phyloP scores from a whole-genome alignment of 2,888 invertebrate genomes.

The Campopleginae sp. region DNA sequence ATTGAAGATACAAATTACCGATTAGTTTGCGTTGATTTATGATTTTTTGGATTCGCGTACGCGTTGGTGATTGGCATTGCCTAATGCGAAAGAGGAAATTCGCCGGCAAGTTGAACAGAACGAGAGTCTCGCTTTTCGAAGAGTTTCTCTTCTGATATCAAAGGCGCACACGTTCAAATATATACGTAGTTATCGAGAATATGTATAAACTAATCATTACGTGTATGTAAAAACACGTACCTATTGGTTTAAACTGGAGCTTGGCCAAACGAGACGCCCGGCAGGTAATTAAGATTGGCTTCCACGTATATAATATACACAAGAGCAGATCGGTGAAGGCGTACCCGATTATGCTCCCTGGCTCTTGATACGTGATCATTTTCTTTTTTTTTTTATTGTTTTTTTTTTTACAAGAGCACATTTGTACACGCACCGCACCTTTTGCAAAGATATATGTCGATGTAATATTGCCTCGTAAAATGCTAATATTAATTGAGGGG shows the following conservation, averaged over 20 bases:
- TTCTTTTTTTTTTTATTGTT: conserved; percentile 49
- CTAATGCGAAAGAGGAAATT: neutral
- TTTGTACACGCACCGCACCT: conserved; percentile 7
- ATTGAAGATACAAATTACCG: neutral
- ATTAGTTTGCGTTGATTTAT: neutral
- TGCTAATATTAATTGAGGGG: neutral
- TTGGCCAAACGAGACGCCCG: conserved; percentile 55
- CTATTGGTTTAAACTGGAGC: conserved; percentile 57
- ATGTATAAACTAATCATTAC: conserved; percentile 5
- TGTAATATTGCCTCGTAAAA: neutral
- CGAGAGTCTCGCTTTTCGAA: conserved; percentile 20
- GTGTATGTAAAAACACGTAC: conserved; percentile 7
- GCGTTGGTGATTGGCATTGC: neutral
- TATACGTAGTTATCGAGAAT: neutral
- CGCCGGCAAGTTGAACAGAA: neutral
- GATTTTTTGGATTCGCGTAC: neutral
- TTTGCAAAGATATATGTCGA: conserved; percentile 10
- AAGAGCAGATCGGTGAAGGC: conserved; percentile 34
- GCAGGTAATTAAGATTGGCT: conserved; percentile 59
- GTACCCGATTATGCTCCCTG: conserved; percentile 30
- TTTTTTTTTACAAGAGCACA: conserved; percentile 21
- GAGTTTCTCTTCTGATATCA: conserved; percentile 14
- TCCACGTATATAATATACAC: conserved; percentile 34
- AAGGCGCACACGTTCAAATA: neutral
- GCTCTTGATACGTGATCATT: conserved; percentile 49